These are phyloP conservation scores for Pollenia griseotomentosa DNA, from an alignment of 2,888 invertebrate genomes.

Conservation along the genomic window DNA sequence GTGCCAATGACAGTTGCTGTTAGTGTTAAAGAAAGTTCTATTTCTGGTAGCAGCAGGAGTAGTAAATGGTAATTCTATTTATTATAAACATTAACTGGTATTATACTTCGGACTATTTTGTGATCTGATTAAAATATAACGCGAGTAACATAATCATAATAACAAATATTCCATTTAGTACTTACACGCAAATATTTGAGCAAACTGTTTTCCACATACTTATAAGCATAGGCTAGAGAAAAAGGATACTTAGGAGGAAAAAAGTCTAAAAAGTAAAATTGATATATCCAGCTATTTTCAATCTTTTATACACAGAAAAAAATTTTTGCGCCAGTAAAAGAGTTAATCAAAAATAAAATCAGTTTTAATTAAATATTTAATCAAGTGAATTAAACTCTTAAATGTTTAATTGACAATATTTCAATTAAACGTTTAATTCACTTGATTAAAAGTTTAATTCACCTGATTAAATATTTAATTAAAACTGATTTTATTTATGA, in stretches of 20 bases:
- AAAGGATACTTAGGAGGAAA: not conserved
- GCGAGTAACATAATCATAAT: constrained; percentile 69
- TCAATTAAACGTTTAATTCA: too few species aligned
- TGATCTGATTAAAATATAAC: constrained; percentile 64
- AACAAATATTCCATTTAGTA: constrained; percentile 56
- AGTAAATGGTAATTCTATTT: constrained; percentile 38
- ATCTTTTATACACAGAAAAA: too few species aligned
- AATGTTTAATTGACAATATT: too few species aligned
- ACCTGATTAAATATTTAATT: too few species aligned
- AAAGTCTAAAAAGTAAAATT: not conserved
- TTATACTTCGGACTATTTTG: constrained; percentile 39
- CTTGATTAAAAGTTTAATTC: too few species aligned
- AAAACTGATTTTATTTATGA: too few species aligned
- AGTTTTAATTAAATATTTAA: too few species aligned
- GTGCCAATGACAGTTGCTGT: not conserved
- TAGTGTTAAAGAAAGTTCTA: not conserved
- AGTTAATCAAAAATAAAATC: too few species aligned
- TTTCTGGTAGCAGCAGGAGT: not conserved
- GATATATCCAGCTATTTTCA: not conserved
- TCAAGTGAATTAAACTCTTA: too few species aligned
- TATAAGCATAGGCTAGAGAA: not conserved
- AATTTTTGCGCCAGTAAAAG: too few species aligned
- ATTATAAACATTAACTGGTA: constrained; percentile 53
- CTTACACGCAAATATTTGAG: constrained; percentile 5
- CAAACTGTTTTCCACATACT: not conserved